Evolutionary conservation across 2,113 vertebrate genomes (phyloP).

Genomic region (Synodontis membranacea): DNA sequence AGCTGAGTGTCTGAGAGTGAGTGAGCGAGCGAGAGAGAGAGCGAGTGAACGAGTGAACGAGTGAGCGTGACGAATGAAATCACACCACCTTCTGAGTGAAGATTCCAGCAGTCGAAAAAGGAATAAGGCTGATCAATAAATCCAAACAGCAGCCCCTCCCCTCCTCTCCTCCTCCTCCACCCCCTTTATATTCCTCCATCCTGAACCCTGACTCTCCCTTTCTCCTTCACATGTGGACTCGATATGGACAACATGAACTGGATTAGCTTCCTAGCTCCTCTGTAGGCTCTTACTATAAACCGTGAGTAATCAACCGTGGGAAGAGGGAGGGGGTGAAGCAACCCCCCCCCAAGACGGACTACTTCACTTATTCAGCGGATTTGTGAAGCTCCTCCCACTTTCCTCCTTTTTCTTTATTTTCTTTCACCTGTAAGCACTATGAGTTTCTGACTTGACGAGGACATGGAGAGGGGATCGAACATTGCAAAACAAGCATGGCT

Average conservation of each 20-base stretch:
- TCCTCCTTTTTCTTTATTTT: constrained; percentile 30
- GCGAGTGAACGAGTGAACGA: constrained; percentile 77
- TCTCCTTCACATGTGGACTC: constrained; percentile 51
- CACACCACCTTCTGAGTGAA: constrained; percentile 85
- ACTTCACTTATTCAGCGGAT: constrained; percentile 23
- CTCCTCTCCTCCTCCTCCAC: constrained; percentile 1
- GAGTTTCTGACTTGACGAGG: constrained; percentile 40
- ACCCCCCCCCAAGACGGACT: constrained; percentile 27
- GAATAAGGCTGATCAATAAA: constrained; percentile 51
- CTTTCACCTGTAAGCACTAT: constrained; percentile 53
- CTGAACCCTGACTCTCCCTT: not conserved
- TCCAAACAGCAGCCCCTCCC: constrained; percentile 59
- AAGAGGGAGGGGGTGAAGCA: constrained; percentile 27
- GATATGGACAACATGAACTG: constrained; percentile 37
- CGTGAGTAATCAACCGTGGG: constrained; percentile 48
- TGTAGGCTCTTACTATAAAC: constrained; percentile 45
- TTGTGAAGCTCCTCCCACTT: constrained; percentile 12
- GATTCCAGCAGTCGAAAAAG: constrained; percentile 72
- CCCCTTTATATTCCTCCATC: not conserved
- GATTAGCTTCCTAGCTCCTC: constrained; percentile 57
- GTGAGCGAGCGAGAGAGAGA: constrained; percentile 77
- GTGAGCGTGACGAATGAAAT: constrained; percentile 89
- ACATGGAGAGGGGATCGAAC: not conserved
- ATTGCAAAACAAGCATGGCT: constrained; percentile 33
- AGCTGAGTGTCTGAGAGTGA: constrained; percentile 89